Evolutionary conservation across 2,113 vertebrate genomes (phyloP).

Genomic region (Xenopus borealis): DNA sequence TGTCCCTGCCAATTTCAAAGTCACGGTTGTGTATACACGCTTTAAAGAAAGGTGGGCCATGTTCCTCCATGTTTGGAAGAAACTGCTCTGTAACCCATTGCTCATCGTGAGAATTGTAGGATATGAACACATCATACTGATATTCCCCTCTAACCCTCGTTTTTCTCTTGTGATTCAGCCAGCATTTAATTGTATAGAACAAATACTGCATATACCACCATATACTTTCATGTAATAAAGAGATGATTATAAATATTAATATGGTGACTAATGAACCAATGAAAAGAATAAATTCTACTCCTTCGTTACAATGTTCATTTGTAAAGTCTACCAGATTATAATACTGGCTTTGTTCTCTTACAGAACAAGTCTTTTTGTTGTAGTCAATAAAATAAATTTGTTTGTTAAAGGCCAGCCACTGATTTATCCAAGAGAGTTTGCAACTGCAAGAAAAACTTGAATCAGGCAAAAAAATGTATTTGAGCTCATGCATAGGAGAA

Average conservation of each 20-base stretch:
- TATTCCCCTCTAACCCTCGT: conserved; percentile 28
- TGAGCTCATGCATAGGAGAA: conserved; percentile 4
- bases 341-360: not conserved
- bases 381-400: not conserved
- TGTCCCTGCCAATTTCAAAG: conserved; percentile 55
- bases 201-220: conserved; percentile 51
- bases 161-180: conserved; percentile 44
- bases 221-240: conserved; percentile 47
- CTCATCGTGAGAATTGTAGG: conserved; percentile 50
- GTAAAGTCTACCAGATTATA: not conserved
- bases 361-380: conserved; percentile 22
- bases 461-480: conserved; percentile 19
- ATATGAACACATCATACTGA: conserved; percentile 54
- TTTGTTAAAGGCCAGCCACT: no score
- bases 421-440: no score
- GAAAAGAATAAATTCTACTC: conserved; percentile 26
- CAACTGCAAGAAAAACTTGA: no score
- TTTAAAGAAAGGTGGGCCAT: conserved; percentile 46
- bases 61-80: conserved; percentile 48
- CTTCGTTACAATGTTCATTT: not conserved
- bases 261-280: conserved; percentile 28
- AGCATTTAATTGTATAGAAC: conserved; percentile 44
- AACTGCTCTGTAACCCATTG: conserved; percentile 51
- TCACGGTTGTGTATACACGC: conserved; percentile 53
- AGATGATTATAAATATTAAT: conserved; percentile 36